A percentile compares a stretch with the other conserved stretches of the same genome.
These are phyloP conservation scores for Gadopsis bispinosus DNA, from an alignment of 2,797 vertebrate species.

Conservation along the genomic window DNA sequence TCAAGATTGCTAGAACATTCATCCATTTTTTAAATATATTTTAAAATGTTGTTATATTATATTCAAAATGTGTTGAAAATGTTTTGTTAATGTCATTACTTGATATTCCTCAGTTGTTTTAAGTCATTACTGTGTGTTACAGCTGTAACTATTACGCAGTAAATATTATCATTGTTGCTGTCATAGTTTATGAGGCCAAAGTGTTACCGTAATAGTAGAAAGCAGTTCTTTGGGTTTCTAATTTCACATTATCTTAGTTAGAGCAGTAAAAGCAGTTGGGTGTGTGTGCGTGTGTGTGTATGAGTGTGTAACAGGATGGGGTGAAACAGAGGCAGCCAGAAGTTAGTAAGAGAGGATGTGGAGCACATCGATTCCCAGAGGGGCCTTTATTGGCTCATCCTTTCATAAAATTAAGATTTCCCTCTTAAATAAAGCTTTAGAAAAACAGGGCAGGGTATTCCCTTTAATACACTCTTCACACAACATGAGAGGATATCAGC, in stretches of 20 bases:
- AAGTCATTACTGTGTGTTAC: background rate
- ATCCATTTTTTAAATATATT: background rate
- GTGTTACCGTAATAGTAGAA: background rate
- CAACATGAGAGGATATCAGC: slow-evolving; percentile 37
- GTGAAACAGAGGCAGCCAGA: slow-evolving; percentile 10
- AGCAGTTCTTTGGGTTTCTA: background rate
- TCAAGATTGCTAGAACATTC: background rate
- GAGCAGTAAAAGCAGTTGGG: background rate
- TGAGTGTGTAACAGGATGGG: background rate
- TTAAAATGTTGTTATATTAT: background rate
- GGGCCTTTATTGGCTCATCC: slow-evolving; percentile 42
- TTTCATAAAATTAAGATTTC: slow-evolving; percentile 55
- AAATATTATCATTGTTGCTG: background rate
- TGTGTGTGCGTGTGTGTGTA: background rate
- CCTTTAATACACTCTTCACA: slow-evolving; percentile 27
- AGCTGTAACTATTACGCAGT: background rate
- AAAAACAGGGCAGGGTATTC: slow-evolving; percentile 37
- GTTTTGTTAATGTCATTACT: background rate
- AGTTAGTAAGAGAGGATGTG: slow-evolving; percentile 8
- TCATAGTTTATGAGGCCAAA: background rate
- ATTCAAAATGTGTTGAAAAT: background rate
- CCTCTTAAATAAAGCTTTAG: slow-evolving; percentile 48
- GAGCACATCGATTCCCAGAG: slow-evolving; percentile 30
- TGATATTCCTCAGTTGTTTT: background rate
- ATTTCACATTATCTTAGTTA: slow-evolving; percentile 10